Evolutionary conservation across 2,888 invertebrate genomes (phyloP), one percentile per base, ranked within the genome.

Genomic region (Arge pagana): DNA sequence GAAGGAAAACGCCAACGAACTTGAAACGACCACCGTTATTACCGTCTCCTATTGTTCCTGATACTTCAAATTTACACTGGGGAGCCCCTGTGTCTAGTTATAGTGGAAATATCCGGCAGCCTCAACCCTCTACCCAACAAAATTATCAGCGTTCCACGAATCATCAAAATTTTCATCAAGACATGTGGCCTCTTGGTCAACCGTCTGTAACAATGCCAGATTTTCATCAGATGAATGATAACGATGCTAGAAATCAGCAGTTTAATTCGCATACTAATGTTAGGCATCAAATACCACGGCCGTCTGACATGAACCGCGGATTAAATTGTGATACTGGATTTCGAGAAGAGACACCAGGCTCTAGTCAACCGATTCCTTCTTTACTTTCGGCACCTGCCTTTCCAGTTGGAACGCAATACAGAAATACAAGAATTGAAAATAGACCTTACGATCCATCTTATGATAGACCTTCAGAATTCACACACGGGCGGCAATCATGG

Each of bases 231-330:
- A 45, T 45, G 45, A 45, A 23, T 45, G 45, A 45, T 3, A 16
- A 23, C 5, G 42, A 42, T 11, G 11, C 42, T 19, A 42, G 30
- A 21, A 21, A 33, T n/a, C 13, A 21, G 5, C 45, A 45, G 13
- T 45, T 45, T 35, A 45, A 45, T 19, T 19, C 58, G 39, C 52
- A 60, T 13, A 13, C 18, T 40, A 58, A 49, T 35, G 57, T 56
- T 28, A 62, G 58, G 35, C 61, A 64, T 0, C 6, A 62, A 33
- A 59, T 64, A 11, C 6, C 53, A 5, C 54, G 57, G n/a, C 39
- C 56, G 5, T 58, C 48, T 11, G 64, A 64, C 4, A 42, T 54
- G 6, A 58, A 41, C 15, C 35, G 26, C 19, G 50, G 43, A n/a
- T 30, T 42, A 35, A 24, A 35, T 15, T 11, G 21, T 26, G 41